Evolutionary conservation across 2,888 invertebrate genomes (phyloP), one percentile per base, ranked within the genome.

Genomic region (Cheilosia urbana): DNA sequence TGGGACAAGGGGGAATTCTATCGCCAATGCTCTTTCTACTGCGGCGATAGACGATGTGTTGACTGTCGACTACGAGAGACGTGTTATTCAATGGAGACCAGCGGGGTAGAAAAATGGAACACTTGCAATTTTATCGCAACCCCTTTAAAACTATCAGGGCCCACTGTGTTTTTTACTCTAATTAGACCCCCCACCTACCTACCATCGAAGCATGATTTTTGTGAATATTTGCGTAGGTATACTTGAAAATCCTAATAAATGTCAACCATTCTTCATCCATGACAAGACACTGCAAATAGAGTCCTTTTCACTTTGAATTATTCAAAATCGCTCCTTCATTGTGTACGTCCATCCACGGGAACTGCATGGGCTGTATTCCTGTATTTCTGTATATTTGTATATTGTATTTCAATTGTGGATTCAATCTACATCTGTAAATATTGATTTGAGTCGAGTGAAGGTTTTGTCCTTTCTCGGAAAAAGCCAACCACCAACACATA

Each of bases 401-500:
- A 84, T 75, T 84, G 69, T 80, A 76, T 57, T 71, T 49, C 84
- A 80, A 80, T 84, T 80, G 69, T 76, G 71, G 76, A 85, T 81
- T 81, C 85, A 85, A 81, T 85, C 85, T 85, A 66, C 81, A 77
- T 73, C 58, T 68, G 85, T 77, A 85, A 85, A 85, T 85, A 85
- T 85, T 85, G 76, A 85, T 77, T 81, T 58, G 15, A 55, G 75
- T 81, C 63, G 15, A 55, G 75, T 77, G 85, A 77, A 66, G 62
- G 75, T 66, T 85, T 81, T 55, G 76, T 85, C 76, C 65, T 85
- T 62, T 80, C 69, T 65, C 15, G 13, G 42, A 53, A 42, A 30
- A 66, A 42, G n/a, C 30, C 57, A 77, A 21, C 17, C 42, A 37
- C 65, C 34, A 42, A 72, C 30, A 19, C 17, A 45, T 55, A 72